Evolutionary conservation across 2,113 vertebrate genomes (phyloP).

Genomic region (Cinclus mexicanus): DNA sequence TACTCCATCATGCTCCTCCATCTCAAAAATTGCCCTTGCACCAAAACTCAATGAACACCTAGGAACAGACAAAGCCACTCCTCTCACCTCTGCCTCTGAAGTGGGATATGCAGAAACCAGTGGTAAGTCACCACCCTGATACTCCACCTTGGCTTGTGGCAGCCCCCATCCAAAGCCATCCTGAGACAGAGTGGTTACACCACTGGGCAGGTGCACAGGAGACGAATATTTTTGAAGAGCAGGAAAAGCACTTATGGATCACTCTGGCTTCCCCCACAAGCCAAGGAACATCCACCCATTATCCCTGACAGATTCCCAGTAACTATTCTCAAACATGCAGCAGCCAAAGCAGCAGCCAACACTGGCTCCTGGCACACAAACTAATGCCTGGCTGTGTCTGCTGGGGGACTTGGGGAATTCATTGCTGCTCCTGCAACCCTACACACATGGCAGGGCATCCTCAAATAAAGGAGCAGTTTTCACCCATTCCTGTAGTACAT

Average conservation of each 20-base stretch:
- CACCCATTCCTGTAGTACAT: background rate
- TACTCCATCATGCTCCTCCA: background rate
- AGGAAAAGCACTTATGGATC: background rate
- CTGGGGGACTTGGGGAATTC: background rate
- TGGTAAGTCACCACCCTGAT: background rate
- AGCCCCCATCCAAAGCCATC: background rate
- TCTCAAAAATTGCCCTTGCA: background rate
- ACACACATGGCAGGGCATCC: background rate
- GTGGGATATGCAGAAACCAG: background rate
- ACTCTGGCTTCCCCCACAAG: background rate
- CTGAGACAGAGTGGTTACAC: background rate
- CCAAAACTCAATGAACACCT: background rate
- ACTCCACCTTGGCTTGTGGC: background rate
- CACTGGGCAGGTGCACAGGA: background rate
- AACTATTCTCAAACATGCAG: background rate
- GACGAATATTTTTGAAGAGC: background rate
- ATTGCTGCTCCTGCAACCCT: background rate
- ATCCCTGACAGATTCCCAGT: background rate
- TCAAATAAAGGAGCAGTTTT: background rate
- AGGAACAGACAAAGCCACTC: background rate
- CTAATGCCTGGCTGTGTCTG: background rate
- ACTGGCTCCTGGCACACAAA: background rate
- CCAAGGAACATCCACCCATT: background rate
- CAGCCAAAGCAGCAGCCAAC: background rate
- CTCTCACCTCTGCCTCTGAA: background rate